Base-by-base conservation (phyloP, 2,113 vertebrate genomes). In the Suncus etruscus region DNA sequence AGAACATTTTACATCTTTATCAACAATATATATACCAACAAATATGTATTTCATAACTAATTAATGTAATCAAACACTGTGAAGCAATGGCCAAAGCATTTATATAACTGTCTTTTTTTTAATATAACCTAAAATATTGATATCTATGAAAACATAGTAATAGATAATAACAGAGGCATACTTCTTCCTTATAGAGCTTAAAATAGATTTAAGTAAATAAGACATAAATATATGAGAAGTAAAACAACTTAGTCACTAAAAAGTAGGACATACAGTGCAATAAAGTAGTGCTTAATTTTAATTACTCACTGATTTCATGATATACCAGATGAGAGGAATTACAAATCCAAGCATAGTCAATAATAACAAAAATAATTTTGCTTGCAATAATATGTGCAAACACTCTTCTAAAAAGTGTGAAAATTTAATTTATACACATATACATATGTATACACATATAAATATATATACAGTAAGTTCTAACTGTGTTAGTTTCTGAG, bases 211-310 rank as follows among this genome's bases (percentile, higher is more conserved):
- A 73, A 31, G 25, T 32, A 12, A 91, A 39, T 58, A 58, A 63
- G 31, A 86, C 11, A 39, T 39, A 39, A 77, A 51, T 3, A 84
- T 15, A 78, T 48, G 4, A 89, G 92, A 86, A 80, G 11, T n/a
- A 86, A 90, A 95, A 91, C 61, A 82, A 72, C 15, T 78, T 68
- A 82, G 58, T 58, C 54, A 65, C 70, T 85, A 82, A 87, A 79
- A 58, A 84, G 65, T 27, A 65, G 87, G 48, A 4, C 27, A 47
- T 47, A 5, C 74, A 14, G 10, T 92, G 11, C n/a, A 51, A 91
- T 75, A 66, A 86, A n/a, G 48, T 58, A 45, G 58, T 82, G 18
- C 11, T 22, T 78, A 83, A 31, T 69, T 75, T 39, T 3, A 39
- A 39, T 39, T 39, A 39, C 39, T 39, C 39, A 10, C 6, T 48